A percentile compares a stretch with the other conserved stretches of the same genome.
phyloP scores from a whole-genome alignment of 1,140 invertebrate genomes.

The Colletes latitarsis region DNA sequence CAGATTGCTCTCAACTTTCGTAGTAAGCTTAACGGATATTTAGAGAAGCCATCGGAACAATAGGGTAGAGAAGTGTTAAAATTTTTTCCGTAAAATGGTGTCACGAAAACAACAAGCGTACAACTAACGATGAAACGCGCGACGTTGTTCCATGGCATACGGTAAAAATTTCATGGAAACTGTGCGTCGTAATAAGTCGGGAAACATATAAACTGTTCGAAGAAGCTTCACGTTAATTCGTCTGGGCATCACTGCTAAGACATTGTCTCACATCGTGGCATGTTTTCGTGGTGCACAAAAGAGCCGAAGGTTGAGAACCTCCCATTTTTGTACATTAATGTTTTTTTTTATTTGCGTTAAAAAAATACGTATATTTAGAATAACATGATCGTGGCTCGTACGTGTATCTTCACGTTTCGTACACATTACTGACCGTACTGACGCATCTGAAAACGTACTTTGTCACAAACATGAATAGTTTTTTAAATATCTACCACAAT shows the following conservation, averaged over 20 bases:
- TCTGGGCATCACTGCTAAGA: constrained; percentile 55
- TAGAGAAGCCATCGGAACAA: constrained; percentile 55
- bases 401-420: neutral
- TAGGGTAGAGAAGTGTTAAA: constrained; percentile 31
- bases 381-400: neutral
- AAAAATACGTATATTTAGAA: constrained; percentile 7
- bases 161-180: neutral
- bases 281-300: constrained; percentile 25
- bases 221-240: constrained; percentile 16
- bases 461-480: constrained; percentile 1
- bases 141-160: neutral
- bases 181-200: neutral
- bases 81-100: neutral
- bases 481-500: no score
- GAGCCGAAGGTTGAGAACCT: constrained; percentile 63
- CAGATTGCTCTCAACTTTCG: constrained; percentile 63
- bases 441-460: constrained; percentile 3
- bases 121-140: neutral
- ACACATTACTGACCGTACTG: neutral
- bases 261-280: constrained; percentile 48
- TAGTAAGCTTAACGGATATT: neutral
- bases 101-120: neutral
- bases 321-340: constrained; percentile 57
- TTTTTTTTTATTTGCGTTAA: constrained; percentile 29
- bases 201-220: neutral